Percentiles rank a stretch among this genome's conserved stretches.
These are phyloP conservation scores for Galeopsomyia nigrocyanea DNA, from an alignment of 2,888 invertebrate genomes.

Conservation along the genomic window DNA sequence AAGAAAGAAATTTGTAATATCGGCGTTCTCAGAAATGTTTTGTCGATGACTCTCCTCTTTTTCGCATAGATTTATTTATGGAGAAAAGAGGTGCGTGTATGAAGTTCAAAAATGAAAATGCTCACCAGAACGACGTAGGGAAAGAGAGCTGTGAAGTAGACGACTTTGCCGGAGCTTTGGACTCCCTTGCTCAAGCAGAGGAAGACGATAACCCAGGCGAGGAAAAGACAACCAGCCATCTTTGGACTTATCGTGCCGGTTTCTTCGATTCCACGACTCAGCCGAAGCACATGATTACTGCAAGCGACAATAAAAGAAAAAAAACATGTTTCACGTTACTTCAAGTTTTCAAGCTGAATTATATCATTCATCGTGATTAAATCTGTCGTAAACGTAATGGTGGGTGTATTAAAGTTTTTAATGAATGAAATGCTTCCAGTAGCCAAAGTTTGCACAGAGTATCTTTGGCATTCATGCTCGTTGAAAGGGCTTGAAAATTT, in stretches of 20 bases:
- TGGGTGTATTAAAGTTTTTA: too few species aligned
- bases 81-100: neutral
- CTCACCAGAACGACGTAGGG: slow-evolving; percentile 83
- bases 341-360: too few species aligned
- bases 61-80: too few species aligned
- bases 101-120: slow-evolving; percentile 13
- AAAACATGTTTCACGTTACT: too few species aligned
- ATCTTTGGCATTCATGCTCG: too few species aligned
- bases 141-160: slow-evolving; percentile 83
- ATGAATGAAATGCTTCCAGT: too few species aligned
- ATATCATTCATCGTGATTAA: too few species aligned
- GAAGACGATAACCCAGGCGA: slow-evolving; percentile 85
- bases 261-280: slow-evolving; percentile 82
- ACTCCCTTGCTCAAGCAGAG: slow-evolving; percentile 84
- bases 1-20: too few species aligned
- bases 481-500: too few species aligned
- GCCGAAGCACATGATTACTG: slow-evolving; percentile 74
- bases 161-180: slow-evolving; percentile 85
- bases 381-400: neutral
- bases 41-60: too few species aligned
- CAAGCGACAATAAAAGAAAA: slow-evolving; percentile 4
- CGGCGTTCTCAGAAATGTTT: too few species aligned
- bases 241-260: slow-evolving; percentile 77
- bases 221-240: slow-evolving; percentile 80
- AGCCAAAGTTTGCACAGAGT: too few species aligned